Base-by-base conservation (phyloP, 2,888 invertebrate genomes). In the Imbricaverruca yamaguchii region DNA sequence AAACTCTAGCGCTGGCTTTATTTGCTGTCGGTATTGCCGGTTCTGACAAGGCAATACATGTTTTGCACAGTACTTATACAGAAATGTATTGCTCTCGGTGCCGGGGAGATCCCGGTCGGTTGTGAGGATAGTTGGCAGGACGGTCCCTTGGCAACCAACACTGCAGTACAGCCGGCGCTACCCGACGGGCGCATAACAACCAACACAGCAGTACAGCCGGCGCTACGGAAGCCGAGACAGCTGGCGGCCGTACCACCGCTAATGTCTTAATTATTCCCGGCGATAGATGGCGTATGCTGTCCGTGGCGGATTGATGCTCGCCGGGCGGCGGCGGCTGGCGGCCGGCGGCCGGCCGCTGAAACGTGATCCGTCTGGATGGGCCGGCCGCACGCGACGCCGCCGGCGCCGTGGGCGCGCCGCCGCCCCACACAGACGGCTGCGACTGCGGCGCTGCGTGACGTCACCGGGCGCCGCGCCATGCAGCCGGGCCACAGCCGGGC, bases 271-370 rank as follows among this genome's bases (percentile, higher is more conserved):
- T 74, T 53, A 74, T 74, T 74, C 55, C 74, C 21, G 55, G 53
- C 74, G 23, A 74, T 74, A 74, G 74, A 74, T 74, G 74, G 74
- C 74, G 74, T 74, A 74, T 74, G 74, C 74, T 74, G 74, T 74
- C 74, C 21, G 74, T 74, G 53, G 23, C 23, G 21, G 74, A 74
- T 74, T 55, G 74, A 53, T 15, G 74, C 65, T 23, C 7, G n/a
- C n/a, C n/a, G n/a, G 65, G 23, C 65, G 65, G 23, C 65, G 65
- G 65, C 65, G 65, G 65, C 65, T 61, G 74, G 74, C 74, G 74
- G 74, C 74, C 21, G 13, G 67, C 8, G 25, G 67, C 67, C 15
- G n/a, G 67, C 6, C 69, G 55, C 53, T 55, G 74, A 55, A 74
- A 74, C 55, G 55, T 23, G 74, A 74, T 74, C 74, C 55, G 53